These are phyloP conservation scores for Phoronis australis DNA, from an alignment of 2,888 invertebrate genomes.

Conservation along the genomic window DNA sequence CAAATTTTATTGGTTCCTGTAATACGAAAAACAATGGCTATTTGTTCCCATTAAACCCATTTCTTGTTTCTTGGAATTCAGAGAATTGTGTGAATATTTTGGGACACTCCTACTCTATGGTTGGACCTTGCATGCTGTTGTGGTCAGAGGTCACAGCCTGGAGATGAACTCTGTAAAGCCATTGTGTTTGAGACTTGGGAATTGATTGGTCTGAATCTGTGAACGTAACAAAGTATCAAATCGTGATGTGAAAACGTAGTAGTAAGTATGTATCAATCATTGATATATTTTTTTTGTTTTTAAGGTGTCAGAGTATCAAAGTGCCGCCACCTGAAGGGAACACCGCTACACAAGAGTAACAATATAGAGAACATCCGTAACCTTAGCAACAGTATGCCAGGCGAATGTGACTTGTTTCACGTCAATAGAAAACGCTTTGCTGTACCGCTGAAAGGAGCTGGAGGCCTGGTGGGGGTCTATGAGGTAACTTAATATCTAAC, in stretches of 20 bases:
- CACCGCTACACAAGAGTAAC: slow-evolving; percentile 80
- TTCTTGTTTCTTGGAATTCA: too few species aligned
- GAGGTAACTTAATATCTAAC: too few species aligned
- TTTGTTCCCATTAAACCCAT: too few species aligned
- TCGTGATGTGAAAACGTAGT: neutral
- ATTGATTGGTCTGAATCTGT: neutral
- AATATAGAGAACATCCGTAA: slow-evolving; percentile 89
- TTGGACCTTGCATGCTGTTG: neutral
- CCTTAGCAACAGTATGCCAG: slow-evolving; percentile 83
- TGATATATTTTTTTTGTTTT: slow-evolving; percentile 1
- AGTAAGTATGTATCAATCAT: neutral
- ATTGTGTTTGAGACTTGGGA: neutral
- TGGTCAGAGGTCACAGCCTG: neutral
- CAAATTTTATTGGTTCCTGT: too few species aligned
- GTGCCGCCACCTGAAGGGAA: slow-evolving; percentile 87
- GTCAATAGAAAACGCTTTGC: slow-evolving; percentile 83
- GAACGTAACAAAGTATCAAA: neutral
- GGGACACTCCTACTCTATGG: too few species aligned
- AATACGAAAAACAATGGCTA: too few species aligned
- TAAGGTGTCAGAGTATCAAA: slow-evolving; percentile 74
- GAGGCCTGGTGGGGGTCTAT: slow-evolving; percentile 82
- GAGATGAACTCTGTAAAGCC: neutral
- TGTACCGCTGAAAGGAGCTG: slow-evolving; percentile 83
- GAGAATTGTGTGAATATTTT: too few species aligned
- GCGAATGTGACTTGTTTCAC: slow-evolving; percentile 90